Conservation (phyloP, 2,888 invertebrate species). For the Cybosia mesomella region DNA sequence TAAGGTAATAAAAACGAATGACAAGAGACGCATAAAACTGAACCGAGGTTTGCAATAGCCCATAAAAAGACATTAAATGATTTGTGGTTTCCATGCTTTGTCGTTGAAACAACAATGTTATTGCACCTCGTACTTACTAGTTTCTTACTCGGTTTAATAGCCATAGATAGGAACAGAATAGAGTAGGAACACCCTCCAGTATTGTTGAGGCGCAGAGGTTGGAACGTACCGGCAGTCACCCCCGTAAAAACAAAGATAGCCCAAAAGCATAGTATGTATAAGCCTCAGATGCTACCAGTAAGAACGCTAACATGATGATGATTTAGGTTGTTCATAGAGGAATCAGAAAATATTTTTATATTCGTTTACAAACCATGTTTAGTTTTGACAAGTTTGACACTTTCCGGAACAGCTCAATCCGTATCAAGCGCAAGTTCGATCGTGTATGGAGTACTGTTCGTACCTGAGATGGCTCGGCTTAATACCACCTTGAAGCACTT, state of each 20-base stretch:
- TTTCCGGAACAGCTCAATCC: too few relatives aligned
- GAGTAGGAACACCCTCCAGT: neutral
- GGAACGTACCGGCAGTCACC: too few relatives aligned
- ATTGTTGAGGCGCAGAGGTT: neutral
- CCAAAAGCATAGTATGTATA: neutral
- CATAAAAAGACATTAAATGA: constrained; percentile 79
- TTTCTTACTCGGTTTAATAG: constrained; percentile 11
- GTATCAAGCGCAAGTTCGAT: too few relatives aligned
- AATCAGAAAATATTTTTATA: too few relatives aligned
- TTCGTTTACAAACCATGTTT: too few relatives aligned
- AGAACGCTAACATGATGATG: too few relatives aligned
- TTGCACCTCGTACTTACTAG: constrained; percentile 22
- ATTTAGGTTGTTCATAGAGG: too few relatives aligned
- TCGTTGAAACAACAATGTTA: constrained; percentile 74
- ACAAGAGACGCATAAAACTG: constrained; percentile 70
- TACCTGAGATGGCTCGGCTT: too few relatives aligned
- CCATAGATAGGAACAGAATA: neutral
- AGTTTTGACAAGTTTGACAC: neutral
- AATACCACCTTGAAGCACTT: too few relatives aligned
- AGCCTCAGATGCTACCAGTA: neutral
- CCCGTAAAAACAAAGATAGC: neutral
- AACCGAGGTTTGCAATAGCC: constrained; percentile 69
- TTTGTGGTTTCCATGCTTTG: constrained; percentile 71
- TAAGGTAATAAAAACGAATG: constrained; percentile 63
- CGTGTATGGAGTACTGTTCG: too few relatives aligned